A percentile compares a stretch with the other conserved stretches of the same genome.
Conservation (phyloP, 2,888 invertebrate species). For the Thymelicus sylvestris region DNA sequence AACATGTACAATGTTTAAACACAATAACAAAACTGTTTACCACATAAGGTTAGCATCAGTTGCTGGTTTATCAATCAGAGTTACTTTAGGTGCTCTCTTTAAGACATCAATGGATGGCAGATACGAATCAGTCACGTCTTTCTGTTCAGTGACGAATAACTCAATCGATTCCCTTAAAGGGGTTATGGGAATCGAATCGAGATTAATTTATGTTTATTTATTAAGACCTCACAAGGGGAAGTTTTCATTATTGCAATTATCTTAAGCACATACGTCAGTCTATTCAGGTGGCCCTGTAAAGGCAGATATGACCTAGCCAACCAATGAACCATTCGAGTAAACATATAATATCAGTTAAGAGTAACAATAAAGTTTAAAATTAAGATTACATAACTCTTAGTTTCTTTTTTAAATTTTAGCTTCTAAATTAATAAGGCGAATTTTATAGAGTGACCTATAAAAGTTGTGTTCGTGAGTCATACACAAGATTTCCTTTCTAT, state of each 20-base stretch:
- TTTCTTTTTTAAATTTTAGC: too few relatives aligned
- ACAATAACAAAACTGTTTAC: conserved; percentile 19
- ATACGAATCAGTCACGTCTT: conserved; percentile 64
- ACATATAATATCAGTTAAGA: too few relatives aligned
- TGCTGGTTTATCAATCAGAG: conserved; percentile 56
- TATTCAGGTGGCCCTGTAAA: too few relatives aligned
- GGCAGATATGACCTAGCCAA: too few relatives aligned
- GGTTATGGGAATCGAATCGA: conserved; percentile 47
- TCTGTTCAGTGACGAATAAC: conserved; percentile 65
- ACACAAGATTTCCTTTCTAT: conserved; percentile 23
- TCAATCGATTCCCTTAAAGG: conserved; percentile 63
- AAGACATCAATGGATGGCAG: conserved; percentile 66
- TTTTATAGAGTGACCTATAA: not conserved
- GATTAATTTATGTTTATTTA: conserved; percentile 64
- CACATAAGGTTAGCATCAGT: conserved; percentile 43
- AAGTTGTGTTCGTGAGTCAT: conserved; percentile 15
- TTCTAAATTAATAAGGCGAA: not conserved
- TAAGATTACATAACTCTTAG: too few relatives aligned
- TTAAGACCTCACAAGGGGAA: conserved; percentile 28
- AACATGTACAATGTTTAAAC: conserved; percentile 21
- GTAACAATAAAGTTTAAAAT: too few relatives aligned
- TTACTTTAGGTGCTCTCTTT: conserved; percentile 50
- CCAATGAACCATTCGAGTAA: too few relatives aligned
- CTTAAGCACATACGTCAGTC: conserved; percentile 2
- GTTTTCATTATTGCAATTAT: conserved; percentile 16